phyloP scores from a whole-genome alignment of 2,888 invertebrate genomes.

The Clunio marinus region DNA sequence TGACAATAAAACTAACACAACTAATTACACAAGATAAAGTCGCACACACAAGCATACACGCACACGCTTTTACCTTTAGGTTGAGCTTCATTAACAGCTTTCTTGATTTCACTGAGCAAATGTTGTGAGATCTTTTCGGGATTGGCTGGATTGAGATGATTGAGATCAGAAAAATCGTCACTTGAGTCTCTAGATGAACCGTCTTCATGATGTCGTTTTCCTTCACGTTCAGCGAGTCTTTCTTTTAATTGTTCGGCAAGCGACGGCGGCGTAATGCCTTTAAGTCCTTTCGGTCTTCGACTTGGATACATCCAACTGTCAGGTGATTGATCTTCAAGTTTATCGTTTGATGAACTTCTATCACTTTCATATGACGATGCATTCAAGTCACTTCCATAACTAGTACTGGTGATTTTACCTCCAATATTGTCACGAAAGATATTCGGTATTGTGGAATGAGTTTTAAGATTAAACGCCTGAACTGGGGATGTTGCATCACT shows the following conservation, averaged over 20 bases:
- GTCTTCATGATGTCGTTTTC: slow-evolving; percentile 59
- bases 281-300: slow-evolving; percentile 49
- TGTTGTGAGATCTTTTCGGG: slow-evolving; percentile 72
- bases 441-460: slow-evolving; percentile 47
- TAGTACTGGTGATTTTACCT: slow-evolving; percentile 50
- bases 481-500: slow-evolving; percentile 45
- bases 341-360: slow-evolving; percentile 51
- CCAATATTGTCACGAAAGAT: slow-evolving; percentile 44
- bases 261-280: slow-evolving; percentile 66
- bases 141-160: slow-evolving; percentile 58
- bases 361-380: slow-evolving; percentile 51
- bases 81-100: slow-evolving; percentile 83
- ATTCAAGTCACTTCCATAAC: slow-evolving; percentile 50
- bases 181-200: slow-evolving; percentile 59
- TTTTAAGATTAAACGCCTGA: slow-evolving; percentile 44
- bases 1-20: not conserved
- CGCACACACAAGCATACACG: slow-evolving; percentile 2
- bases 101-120: slow-evolving; percentile 80
- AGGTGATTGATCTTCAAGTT: slow-evolving; percentile 48
- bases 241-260: slow-evolving; percentile 83
- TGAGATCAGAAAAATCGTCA: slow-evolving; percentile 60
- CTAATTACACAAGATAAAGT: no score
- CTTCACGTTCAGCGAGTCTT: slow-evolving; percentile 77
- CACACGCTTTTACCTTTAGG: slow-evolving; percentile 63
- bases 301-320: slow-evolving; percentile 53